A percentile compares a stretch with the other conserved stretches of the same genome.
Conservation (phyloP, 1,140 invertebrate species). For the Apocrypta bakeri region DNA sequence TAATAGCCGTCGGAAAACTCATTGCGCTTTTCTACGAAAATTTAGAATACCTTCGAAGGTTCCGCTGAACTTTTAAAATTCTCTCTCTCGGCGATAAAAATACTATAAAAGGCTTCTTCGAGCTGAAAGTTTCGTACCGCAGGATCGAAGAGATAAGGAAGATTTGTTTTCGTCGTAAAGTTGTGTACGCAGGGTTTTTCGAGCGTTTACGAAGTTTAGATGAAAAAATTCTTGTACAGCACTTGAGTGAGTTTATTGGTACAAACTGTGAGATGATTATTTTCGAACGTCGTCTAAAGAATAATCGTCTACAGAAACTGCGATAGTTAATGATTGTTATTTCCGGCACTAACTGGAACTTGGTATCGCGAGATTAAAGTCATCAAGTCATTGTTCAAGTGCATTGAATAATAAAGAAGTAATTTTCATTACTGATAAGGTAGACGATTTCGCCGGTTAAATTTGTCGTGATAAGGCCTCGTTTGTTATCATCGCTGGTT, state of each 20-base stretch:
- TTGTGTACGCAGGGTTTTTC: not conserved
- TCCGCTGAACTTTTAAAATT: not conserved
- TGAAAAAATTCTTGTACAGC: not conserved
- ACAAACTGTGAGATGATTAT: not conserved
- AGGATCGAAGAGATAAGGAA: not conserved
- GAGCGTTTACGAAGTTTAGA: not conserved
- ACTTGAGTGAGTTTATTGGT: not conserved
- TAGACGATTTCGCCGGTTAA: not conserved
- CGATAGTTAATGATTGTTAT: not conserved
- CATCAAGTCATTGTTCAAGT: not conserved
- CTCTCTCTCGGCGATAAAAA: not conserved
- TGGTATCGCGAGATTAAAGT: constrained; percentile 13
- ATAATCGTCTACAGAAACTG: not conserved
- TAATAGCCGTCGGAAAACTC: not conserved
- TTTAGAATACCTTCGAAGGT: not conserved
- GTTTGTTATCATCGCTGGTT: not conserved
- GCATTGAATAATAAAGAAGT: constrained; percentile 34
- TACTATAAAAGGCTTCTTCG: not conserved
- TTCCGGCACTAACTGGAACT: not conserved
- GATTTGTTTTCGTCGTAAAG: not conserved
- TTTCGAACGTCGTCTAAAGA: not conserved
- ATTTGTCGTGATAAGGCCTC: constrained; percentile 2
- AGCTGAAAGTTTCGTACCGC: not conserved
- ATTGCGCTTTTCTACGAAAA: not conserved
- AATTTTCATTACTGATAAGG: not conserved